Base-by-base conservation (phyloP, 2,797 vertebrate species). In the Macropus fuliginosus region DNA sequence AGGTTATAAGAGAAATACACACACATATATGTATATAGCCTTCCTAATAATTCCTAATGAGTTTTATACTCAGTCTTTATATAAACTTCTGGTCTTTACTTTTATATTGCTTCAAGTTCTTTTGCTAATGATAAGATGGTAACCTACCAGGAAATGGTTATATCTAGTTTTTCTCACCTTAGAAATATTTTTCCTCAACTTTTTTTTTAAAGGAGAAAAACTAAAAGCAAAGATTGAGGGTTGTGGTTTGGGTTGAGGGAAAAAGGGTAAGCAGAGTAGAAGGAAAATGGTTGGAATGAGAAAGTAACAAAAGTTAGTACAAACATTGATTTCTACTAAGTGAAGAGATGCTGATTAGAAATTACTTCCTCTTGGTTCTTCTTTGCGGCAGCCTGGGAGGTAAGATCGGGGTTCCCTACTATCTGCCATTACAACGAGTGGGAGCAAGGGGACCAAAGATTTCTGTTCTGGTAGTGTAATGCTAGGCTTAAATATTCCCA, bases 21-120 rank as follows among this genome's bases (percentile, higher is more conserved):
- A 18, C 16, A 55, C 14, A 14, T 55, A 56, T 21, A 56, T 56
- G 27, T 3, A 10, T 57, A 57, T 94, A 0, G 92, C 0, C 56
- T 97, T 97, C 96, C 96, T 97, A 94, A 95, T 21, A 92, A 2
- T 94, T 94, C 91, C 54, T 94, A 97, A 89, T 92, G 96, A 90
- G 90, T 91, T 56, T 97, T 96, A 27, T 97, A 91, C 97, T 87
- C 92, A 31, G 96, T 97, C 98, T 97, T 96, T 50, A 4, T 74
- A 66, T 96, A 87, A 97, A 97, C 98, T 95, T 62, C 55, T 94
- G 56, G 95, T 96, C 97, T 31, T 95, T 97, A 97, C 98, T 98
- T 98, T 98, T 98, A 96, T 91, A 93, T 81, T 94, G 91, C 91
- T 56, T 96, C 95, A 97, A 98, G 98, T 98, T 97, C 56, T 92